Conservation (phyloP, 2,888 invertebrate species). For the Auanema sp. region DNA sequence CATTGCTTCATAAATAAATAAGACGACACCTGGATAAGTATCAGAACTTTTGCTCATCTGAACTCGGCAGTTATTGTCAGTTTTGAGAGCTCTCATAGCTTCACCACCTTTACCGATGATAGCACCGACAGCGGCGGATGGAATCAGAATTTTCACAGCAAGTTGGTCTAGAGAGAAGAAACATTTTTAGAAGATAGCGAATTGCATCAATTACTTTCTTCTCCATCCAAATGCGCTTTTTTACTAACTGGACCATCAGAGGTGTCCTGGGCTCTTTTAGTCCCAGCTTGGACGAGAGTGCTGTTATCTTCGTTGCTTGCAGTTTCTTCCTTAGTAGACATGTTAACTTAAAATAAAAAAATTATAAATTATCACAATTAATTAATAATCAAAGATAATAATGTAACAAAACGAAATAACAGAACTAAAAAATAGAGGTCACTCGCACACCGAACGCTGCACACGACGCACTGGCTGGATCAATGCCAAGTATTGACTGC, state of each 20-base stretch:
- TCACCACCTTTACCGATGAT: constrained; percentile 99
- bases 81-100: constrained; percentile 95
- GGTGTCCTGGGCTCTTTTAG: constrained; percentile 51
- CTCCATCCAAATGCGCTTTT: constrained; percentile 50
- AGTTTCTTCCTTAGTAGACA: background rate
- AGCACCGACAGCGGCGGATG: constrained; percentile 89
- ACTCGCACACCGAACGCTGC: background rate
- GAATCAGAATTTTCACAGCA: constrained; percentile 63
- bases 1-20: constrained; percentile 6
- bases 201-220: constrained; percentile 21
- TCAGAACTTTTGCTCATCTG: constrained; percentile 99
- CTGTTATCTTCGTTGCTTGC: too few relatives aligned
- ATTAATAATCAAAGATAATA: background rate
- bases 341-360: background rate
- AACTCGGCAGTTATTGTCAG: constrained; percentile 92
- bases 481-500: constrained; percentile 20
- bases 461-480: constrained; percentile 14
- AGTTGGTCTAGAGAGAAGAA: constrained; percentile 33
- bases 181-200: background rate
- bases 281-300: constrained; percentile 17
- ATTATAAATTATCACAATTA: background rate
- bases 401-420: background rate
- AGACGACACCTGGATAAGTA: constrained; percentile 85
- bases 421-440: background rate
- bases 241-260: constrained; percentile 57